phyloP scores from a whole-genome alignment of 2,797 vertebrate species.

The Triplophysa bombifrons region DNA sequence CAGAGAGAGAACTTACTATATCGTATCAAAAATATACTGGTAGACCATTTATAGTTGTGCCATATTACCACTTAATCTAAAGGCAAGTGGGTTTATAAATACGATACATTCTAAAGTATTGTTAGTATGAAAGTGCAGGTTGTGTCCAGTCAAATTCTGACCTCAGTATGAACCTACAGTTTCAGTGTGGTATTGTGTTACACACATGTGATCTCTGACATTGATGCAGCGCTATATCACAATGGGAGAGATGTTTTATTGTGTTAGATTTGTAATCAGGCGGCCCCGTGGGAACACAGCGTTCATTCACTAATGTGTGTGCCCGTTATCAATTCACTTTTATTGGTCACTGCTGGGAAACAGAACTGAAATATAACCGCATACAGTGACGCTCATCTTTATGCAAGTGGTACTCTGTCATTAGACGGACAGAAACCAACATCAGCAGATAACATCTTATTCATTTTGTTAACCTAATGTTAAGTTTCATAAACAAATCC shows the following conservation, averaged over 20 bases:
- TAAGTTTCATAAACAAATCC: neutral
- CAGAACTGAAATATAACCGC: conserved; percentile 22
- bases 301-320: conserved; percentile 38
- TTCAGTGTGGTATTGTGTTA: neutral
- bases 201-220: conserved; percentile 13
- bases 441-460: conserved; percentile 1
- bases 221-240: conserved; percentile 31
- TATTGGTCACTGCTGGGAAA: conserved; percentile 40
- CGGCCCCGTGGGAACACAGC: conserved; percentile 7
- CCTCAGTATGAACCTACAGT: neutral
- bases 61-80: too few species aligned
- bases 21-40: too few species aligned
- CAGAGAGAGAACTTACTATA: too few species aligned
- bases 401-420: conserved; percentile 18
- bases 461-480: neutral
- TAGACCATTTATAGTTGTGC: too few species aligned
- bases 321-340: conserved; percentile 40
- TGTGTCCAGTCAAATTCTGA: neutral
- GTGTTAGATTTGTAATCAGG: conserved; percentile 32
- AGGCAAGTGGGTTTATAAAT: too few species aligned
- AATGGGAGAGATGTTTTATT: conserved; percentile 32
- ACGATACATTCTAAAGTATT: too few species aligned
- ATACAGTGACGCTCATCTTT: neutral
- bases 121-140: neutral
- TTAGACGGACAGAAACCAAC: conserved; percentile 4